Evolutionary conservation across 2,797 vertebrate genomes (phyloP).

Genomic region (Gallinago stenura): DNA sequence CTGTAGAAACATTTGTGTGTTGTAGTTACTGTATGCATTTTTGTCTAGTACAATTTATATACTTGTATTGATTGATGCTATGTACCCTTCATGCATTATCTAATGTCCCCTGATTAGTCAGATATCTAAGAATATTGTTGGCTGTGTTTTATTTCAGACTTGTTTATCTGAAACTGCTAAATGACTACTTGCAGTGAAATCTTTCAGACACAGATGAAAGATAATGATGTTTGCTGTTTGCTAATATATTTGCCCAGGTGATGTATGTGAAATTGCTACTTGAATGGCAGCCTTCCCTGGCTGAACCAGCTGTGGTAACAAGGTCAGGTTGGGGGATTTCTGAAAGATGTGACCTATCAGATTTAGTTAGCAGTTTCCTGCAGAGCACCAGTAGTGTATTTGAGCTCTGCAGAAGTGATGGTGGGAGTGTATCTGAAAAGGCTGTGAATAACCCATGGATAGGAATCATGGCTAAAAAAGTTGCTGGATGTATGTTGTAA

Average conservation of each 20-base stretch:
- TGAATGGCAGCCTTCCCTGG: background rate
- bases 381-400: background rate
- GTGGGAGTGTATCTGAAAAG: background rate
- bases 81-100: background rate
- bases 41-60: background rate
- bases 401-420: background rate
- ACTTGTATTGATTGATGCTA: background rate
- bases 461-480: background rate
- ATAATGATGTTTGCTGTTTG: conserved; percentile 3
- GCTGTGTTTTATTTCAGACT: background rate
- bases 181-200: background rate
- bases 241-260: background rate
- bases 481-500: background rate
- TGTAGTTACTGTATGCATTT: background rate
- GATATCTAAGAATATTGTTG: background rate
- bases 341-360: background rate
- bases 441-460: background rate
- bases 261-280: background rate
- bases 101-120: background rate
- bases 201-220: background rate
- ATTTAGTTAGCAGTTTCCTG: background rate
- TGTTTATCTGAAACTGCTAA: background rate
- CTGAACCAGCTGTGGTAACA: background rate
- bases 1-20: background rate
- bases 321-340: background rate